These are phyloP conservation scores for Caenorhabditis macrosperma DNA, from an alignment of 2,888 invertebrate genomes.

Conservation along the genomic window DNA sequence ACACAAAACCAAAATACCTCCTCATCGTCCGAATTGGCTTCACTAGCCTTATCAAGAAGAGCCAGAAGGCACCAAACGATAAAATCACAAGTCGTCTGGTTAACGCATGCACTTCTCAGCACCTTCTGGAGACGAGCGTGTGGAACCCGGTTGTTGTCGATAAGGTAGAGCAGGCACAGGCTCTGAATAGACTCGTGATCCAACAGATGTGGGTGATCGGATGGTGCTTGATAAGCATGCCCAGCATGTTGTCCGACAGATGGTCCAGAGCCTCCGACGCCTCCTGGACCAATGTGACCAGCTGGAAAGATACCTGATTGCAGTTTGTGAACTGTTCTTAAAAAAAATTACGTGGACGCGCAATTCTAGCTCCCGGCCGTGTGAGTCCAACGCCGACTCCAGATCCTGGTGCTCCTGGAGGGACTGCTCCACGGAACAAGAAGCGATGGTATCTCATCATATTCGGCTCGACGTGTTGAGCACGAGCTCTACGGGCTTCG, in stretches of 20 bases:
- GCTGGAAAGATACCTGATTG: conserved; percentile 10
- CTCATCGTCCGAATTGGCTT: conserved; percentile 62
- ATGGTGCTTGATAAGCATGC: conserved; percentile 54
- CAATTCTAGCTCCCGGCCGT: conserved; percentile 16
- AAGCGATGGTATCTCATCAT: conserved; percentile 53
- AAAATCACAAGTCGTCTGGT: conserved; percentile 89
- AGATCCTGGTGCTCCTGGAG: background rate
- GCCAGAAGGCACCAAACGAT: conserved; percentile 84
- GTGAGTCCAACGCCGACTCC: conserved; percentile 3
- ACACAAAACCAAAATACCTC: no score
- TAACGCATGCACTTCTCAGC: conserved; percentile 87
- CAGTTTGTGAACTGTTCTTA: background rate
- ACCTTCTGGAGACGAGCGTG: conserved; percentile 83
- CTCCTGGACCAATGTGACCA: background rate
- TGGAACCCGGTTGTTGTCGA: conserved; percentile 88
- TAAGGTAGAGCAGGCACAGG: conserved; percentile 87
- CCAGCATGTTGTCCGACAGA: conserved; percentile 62
- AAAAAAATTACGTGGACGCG: background rate
- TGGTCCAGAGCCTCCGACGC: conserved; percentile 2
- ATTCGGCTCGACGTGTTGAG: conserved; percentile 41
- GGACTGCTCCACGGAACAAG: conserved; percentile 49
- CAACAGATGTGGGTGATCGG: conserved; percentile 82
- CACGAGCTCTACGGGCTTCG: conserved; percentile 62
- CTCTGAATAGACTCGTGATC: conserved; percentile 90
- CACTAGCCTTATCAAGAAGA: conserved; percentile 73